These are phyloP conservation scores for Corythaeola cristata DNA, from an alignment of 2,113 vertebrate species.

Conservation along the genomic window DNA sequence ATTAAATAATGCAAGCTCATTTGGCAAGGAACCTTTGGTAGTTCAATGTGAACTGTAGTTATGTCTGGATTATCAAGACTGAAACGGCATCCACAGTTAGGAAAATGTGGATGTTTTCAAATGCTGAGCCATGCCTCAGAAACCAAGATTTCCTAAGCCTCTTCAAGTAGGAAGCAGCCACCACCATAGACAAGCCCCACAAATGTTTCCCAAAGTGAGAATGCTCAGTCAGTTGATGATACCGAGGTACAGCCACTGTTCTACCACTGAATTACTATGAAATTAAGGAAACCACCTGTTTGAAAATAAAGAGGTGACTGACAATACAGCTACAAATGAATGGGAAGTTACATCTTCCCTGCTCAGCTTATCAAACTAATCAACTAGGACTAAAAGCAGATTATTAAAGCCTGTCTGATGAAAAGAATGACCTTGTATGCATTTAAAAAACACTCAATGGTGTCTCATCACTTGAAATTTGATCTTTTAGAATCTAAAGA, in stretches of 20 bases:
- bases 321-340: neutral
- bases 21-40: neutral
- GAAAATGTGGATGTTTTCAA: neutral
- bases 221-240: neutral
- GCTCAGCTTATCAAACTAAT: neutral
- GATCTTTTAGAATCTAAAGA: neutral
- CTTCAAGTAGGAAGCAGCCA: neutral
- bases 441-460: neutral
- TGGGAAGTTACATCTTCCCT: neutral
- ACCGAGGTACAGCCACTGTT: neutral
- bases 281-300: neutral
- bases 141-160: neutral
- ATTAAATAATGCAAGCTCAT: neutral
- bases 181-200: neutral
- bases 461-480: neutral
- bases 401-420: neutral
- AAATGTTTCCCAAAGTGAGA: neutral
- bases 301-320: neutral
- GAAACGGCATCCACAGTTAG: neutral
- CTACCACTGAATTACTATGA: neutral
- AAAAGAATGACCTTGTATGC: neutral
- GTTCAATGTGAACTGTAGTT: neutral
- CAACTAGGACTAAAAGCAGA: neutral
- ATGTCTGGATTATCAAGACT: neutral
- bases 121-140: neutral